A percentile compares a stretch with the other conserved stretches of the same genome.
Conservation (phyloP, 1,140 invertebrate species). For the Bombus sibiricus region DNA sequence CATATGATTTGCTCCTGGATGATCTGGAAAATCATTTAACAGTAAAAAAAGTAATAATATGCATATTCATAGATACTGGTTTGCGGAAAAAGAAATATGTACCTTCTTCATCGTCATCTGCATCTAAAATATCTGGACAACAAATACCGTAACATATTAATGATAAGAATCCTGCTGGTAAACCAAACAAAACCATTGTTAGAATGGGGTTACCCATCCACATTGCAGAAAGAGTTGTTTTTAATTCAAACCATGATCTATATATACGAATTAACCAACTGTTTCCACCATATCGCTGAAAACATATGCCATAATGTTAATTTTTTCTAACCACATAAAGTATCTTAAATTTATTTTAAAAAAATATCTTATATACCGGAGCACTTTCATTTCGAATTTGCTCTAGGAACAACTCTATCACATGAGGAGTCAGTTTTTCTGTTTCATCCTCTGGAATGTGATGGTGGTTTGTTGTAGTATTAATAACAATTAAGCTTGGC, state of each 20-base stretch:
- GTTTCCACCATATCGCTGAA: slow-evolving; percentile 92
- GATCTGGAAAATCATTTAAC: slow-evolving; percentile 66
- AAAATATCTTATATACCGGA: slow-evolving; percentile 82
- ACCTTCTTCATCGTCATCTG: slow-evolving; percentile 91
- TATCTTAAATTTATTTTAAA: not conserved
- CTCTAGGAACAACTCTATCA: slow-evolving; percentile 90
- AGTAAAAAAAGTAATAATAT: slow-evolving; percentile 20
- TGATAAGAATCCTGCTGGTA: slow-evolving; percentile 95
- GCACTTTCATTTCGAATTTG: slow-evolving; percentile 89
- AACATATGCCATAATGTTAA: slow-evolving; percentile 52
- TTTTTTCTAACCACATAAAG: not conserved
- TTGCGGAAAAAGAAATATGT: slow-evolving; percentile 31
- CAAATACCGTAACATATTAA: slow-evolving; percentile 97
- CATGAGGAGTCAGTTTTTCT: slow-evolving; percentile 89
- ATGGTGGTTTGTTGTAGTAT: slow-evolving; percentile 95
- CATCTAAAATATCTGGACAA: slow-evolving; percentile 96
- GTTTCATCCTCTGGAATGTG: slow-evolving; percentile 94
- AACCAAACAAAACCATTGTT: slow-evolving; percentile 92
- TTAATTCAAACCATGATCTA: slow-evolving; percentile 90
- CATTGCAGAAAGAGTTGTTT: slow-evolving; percentile 90
- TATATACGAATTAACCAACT: slow-evolving; percentile 88
- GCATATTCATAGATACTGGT: not conserved
- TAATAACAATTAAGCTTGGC: slow-evolving; percentile 94
- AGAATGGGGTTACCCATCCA: slow-evolving; percentile 95
- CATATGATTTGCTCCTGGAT: slow-evolving; percentile 73